These are phyloP conservation scores for Trachelus stipa DNA, from an alignment of 2,888 invertebrate species.

Conservation along the genomic window DNA sequence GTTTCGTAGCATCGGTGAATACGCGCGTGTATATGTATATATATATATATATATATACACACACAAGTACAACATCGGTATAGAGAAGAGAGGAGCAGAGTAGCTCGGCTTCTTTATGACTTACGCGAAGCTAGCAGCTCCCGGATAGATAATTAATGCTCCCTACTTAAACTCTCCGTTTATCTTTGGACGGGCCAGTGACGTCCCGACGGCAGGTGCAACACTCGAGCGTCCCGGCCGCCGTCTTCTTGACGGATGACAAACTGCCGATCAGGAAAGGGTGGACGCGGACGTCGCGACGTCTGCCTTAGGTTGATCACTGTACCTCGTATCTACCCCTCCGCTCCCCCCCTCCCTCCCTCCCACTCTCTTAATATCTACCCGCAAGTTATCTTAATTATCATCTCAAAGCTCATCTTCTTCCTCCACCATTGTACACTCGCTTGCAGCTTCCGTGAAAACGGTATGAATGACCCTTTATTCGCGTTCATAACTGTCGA, in stretches of 20 bases:
- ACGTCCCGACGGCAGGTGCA: conserved; percentile 53
- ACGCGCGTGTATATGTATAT: not conserved
- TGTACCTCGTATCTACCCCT: not conserved
- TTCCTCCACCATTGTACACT: conserved; percentile 1
- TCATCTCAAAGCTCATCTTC: not conserved
- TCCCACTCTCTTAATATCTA: conserved; percentile 16
- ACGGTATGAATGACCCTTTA: conserved; percentile 40
- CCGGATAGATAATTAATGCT: conserved; percentile 50
- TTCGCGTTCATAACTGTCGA: conserved; percentile 56
- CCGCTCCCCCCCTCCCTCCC: not conserved
- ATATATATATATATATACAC: too few relatives aligned
- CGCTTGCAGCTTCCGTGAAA: not conserved
- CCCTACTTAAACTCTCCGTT: conserved; percentile 42
- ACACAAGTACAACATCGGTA: too few relatives aligned
- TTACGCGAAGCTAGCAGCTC: conserved; percentile 17
- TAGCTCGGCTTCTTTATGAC: conserved; percentile 28
- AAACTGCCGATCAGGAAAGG: conserved; percentile 63
- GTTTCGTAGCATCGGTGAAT: not conserved
- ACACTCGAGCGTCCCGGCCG: conserved; percentile 39
- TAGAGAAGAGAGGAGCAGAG: not conserved
- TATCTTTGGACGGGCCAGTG: conserved; percentile 46
- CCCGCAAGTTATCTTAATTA: not conserved
- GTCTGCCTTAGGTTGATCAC: not conserved
- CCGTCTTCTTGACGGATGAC: conserved; percentile 53
- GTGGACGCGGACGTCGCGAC: conserved; percentile 49